These are phyloP conservation scores for Typhlomys cinereus DNA, from an alignment of 2,113 vertebrate species.

Conservation along the genomic window DNA sequence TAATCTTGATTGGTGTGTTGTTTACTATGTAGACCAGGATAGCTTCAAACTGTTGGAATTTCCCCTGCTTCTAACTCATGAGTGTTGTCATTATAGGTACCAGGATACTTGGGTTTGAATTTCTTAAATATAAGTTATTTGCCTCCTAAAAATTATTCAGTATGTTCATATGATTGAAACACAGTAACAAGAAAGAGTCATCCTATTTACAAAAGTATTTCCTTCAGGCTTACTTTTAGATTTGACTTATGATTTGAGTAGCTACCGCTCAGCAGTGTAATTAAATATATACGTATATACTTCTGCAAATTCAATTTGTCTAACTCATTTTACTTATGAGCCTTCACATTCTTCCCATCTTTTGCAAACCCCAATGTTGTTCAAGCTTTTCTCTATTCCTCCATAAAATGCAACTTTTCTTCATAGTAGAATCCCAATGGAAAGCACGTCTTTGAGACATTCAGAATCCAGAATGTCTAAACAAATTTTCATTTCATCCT, in stretches of 20 bases:
- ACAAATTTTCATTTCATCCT: neutral
- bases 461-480: neutral
- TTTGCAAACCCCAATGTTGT: neutral
- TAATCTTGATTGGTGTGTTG: too few relatives aligned
- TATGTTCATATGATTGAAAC: neutral
- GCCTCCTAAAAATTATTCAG: neutral
- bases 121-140: neutral
- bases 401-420: neutral
- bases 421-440: neutral
- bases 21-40: too few relatives aligned
- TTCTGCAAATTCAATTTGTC: conserved; percentile 18
- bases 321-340: neutral
- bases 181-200: neutral
- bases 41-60: too few relatives aligned
- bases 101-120: too few relatives aligned
- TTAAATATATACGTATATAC: neutral
- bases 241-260: neutral
- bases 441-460: neutral
- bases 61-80: too few relatives aligned
- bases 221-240: neutral
- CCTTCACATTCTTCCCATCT: neutral
- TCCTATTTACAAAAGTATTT: neutral
- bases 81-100: too few relatives aligned
- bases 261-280: neutral
- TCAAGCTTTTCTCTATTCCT: neutral